Base-by-base conservation (phyloP, 2,888 invertebrate genomes). In the Ditula angustiorana region DNA sequence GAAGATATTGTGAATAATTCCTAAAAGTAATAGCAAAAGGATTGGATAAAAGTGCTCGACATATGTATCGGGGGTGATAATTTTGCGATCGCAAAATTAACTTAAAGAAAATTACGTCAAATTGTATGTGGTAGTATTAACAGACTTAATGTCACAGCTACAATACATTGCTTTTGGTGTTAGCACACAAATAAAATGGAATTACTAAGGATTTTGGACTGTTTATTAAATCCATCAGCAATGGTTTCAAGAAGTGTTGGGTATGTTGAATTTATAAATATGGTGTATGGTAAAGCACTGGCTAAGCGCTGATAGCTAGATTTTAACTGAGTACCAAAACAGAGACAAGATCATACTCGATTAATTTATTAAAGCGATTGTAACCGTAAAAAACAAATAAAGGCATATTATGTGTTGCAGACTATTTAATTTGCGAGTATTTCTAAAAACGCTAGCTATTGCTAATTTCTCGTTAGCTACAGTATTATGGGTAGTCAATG, bases 201-300 rank as follows among this genome's bases (percentile, higher is more conserved):
- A 91, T 91, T 90, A 89, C 88, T 88, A 84, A 82, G 79, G 74
- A 69, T 65, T 78, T 75, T 67, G 58, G 41, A 41, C 65, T 57
- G 49, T 68, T 53, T 66, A 47, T 50, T 68, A 60, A 26, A 60
- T 41, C 67, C 23, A 19, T 13, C 33, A 11, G 30, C 30, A 41
- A 7, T 16, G 57, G 60, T 19, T 37, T 66, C 57, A 10, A 59
- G 28, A 65, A 73, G 49, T 80, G 80, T 81, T 81, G 62, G 88
- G 85, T 82, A 69, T 72, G 71, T 72, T 60, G 65, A 55, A 30
- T 49, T 67, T 65, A 57, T 56, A 30, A 61, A 68, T 47, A 67
- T 68, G 72, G 82, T 86, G 83, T 86, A 79, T 84, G 82, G 69
- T 50, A 30, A 49, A 10, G 11, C 28, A 49, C 13, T 33, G 46